Conservation (phyloP, 2,113 vertebrate species). For the Scolopax mira region DNA sequence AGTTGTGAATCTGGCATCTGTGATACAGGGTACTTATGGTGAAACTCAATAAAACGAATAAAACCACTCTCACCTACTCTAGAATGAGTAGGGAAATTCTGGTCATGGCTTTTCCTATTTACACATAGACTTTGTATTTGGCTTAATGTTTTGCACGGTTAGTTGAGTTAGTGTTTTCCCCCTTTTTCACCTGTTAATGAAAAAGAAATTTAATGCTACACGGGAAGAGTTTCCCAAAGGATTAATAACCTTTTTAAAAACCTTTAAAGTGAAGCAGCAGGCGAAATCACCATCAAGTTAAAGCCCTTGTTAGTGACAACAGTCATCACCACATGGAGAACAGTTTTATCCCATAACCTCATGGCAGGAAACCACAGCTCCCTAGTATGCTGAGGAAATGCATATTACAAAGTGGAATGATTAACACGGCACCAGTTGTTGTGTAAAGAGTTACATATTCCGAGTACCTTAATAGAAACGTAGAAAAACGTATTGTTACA, state of each 20-base stretch:
- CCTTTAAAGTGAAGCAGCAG: slow-evolving; percentile 62
- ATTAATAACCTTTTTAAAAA: slow-evolving; percentile 60
- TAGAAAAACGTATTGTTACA: slow-evolving; percentile 13
- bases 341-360: slow-evolving; percentile 49
- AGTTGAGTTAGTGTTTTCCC: slow-evolving; percentile 47
- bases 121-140: neutral
- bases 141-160: slow-evolving; percentile 23
- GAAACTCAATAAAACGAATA: slow-evolving; percentile 2
- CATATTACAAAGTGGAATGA: slow-evolving; percentile 22
- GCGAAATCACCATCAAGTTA: slow-evolving; percentile 69
- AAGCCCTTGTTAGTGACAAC: slow-evolving; percentile 54
- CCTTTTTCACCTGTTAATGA: slow-evolving; percentile 41
- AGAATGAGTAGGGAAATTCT: neutral
- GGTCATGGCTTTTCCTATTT: neutral
- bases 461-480: slow-evolving; percentile 4
- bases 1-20: slow-evolving; percentile 1
- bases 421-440: neutral
- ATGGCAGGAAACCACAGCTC: slow-evolving; percentile 56
- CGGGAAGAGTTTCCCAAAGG: slow-evolving; percentile 49
- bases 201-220: slow-evolving; percentile 43
- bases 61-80: neutral
- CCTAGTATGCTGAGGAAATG: slow-evolving; percentile 48
- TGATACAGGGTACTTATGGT: neutral
- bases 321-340: slow-evolving; percentile 63
- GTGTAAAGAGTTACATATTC: neutral